Evolutionary conservation across 2,888 invertebrate genomes (phyloP), one percentile per base, ranked within the genome.

Genomic region (Chrysodeixis includens): DNA sequence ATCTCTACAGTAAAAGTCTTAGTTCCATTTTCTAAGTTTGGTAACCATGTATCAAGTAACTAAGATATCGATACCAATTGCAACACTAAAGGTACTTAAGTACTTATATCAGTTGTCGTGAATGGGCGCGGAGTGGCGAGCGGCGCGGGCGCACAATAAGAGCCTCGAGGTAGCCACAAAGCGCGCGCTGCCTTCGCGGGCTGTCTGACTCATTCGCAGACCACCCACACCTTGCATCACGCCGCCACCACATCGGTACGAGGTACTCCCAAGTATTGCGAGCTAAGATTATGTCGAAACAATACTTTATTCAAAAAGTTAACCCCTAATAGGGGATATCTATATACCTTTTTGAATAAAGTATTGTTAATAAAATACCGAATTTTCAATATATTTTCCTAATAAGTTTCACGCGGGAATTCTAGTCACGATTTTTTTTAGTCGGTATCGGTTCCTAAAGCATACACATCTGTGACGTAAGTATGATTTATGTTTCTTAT

Each of bases 121-220:
- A 90, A 92, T 92, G 88, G 86, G 83, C 82, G 84, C 84, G 82
- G 35, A 44, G 1, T 56, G 35, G 52, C 52, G 44, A 35, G 35
- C 35, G 35, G 35, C 35, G 35, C 26, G 61, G 35, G 52, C 52
- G 44, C 80, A 90, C 86, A 90, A 90, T 88, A 81, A 78, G 82
- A 76, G 76, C 79, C 80, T 78, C 71, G 66, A 80, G 78, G 77
- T 69, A 82, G 83, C 82, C 78, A 74, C 62, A 66, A 71, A 16
- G 22, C 76, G 78, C 46, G 62, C 73, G 71, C 76, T 79, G 76
- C 69, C 68, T 59, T 59, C 62, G 35, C 63, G 35, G 60, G 52
- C 63, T 46, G 20, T 59, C 56, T 51, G 67, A 81, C 65, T 80
- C 78, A 85, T 69, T 69, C 84, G 73, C 65, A 65, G 86, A 81